These are phyloP conservation scores for Neofelis nebulosa DNA, from an alignment of 2,113 vertebrate species.

Conservation along the genomic window DNA sequence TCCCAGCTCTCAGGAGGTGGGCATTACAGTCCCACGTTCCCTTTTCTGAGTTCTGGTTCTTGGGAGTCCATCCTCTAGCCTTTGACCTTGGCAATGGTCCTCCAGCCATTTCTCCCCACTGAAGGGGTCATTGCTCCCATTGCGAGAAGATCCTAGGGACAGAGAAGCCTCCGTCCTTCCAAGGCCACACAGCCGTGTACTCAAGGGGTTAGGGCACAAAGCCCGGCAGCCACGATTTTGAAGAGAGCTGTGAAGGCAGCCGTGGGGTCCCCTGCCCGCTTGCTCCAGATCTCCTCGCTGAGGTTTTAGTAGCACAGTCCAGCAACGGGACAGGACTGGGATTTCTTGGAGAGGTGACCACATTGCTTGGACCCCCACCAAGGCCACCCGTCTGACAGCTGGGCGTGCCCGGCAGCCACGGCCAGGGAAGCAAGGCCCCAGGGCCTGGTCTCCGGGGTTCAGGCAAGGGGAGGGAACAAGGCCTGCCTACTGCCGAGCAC, in stretches of 20 bases:
- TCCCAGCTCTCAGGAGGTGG: not conserved
- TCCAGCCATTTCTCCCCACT: not conserved
- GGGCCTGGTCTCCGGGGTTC: not conserved
- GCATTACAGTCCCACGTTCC: not conserved
- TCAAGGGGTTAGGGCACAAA: not conserved
- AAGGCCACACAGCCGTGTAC: not conserved
- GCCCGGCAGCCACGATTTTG: not conserved
- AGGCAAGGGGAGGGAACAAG: not conserved
- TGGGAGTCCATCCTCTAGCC: not conserved
- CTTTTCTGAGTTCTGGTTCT: not conserved
- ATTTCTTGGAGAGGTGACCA: slow-evolving; percentile 46
- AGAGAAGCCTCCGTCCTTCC: not conserved
- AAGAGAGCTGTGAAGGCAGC: not conserved
- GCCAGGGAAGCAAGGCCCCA: not conserved
- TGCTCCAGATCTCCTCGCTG: not conserved
- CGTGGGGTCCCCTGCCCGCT: fast-evolving
- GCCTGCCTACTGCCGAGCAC: not conserved
- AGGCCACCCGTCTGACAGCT: not conserved
- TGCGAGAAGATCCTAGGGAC: not conserved
- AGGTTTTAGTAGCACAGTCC: not conserved
- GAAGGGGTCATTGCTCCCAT: too few species aligned
- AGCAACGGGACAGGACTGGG: not conserved
- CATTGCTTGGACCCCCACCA: slow-evolving; percentile 7
- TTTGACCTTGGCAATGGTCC: not conserved
- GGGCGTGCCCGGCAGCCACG: not conserved